A percentile compares a stretch with the other conserved stretches of the same genome.
Conservation (phyloP, 2,113 vertebrate genomes). For the Upupa epops region DNA sequence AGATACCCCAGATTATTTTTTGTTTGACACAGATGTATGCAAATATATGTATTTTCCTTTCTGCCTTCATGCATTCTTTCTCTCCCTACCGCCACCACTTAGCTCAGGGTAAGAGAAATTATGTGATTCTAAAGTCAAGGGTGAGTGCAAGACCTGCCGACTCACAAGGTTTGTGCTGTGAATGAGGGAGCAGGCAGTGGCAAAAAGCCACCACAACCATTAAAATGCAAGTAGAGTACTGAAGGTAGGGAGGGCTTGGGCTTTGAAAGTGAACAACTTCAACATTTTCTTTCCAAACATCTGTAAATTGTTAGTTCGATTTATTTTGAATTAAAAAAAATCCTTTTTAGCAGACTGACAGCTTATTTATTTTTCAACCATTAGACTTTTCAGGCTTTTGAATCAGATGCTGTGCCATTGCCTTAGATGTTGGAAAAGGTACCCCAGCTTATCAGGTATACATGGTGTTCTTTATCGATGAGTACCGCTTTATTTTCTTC, state of each 20-base stretch:
- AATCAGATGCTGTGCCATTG: not conserved
- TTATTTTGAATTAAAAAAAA: slow-evolving; percentile 78
- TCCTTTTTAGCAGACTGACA: slow-evolving; percentile 65
- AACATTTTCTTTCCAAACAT: slow-evolving; percentile 77
- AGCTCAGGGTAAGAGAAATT: not conserved
- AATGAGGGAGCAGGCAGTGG: not conserved
- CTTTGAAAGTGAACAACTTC: slow-evolving; percentile 64
- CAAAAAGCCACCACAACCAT: slow-evolving; percentile 22
- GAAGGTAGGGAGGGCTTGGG: slow-evolving; percentile 41
- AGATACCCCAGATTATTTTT: not conserved
- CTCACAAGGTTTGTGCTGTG: not conserved
- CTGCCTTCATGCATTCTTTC: not conserved
- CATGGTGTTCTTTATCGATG: not conserved
- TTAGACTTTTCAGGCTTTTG: slow-evolving; percentile 65
- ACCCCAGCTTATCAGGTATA: slow-evolving; percentile 23
- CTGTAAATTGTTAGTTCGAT: slow-evolving; percentile 78
- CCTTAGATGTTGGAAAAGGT: slow-evolving; percentile 60
- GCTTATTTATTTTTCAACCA: slow-evolving; percentile 74
- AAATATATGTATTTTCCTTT: not conserved
- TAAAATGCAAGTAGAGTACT: slow-evolving; percentile 44
- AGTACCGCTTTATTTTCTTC: not conserved
- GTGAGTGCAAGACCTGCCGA: not conserved
- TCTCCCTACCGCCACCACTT: not conserved
- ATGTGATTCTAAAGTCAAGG: not conserved
- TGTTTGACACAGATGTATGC: not conserved